Base-by-base conservation (phyloP, 2,888 invertebrate species). In the Ptilodon capucinus region DNA sequence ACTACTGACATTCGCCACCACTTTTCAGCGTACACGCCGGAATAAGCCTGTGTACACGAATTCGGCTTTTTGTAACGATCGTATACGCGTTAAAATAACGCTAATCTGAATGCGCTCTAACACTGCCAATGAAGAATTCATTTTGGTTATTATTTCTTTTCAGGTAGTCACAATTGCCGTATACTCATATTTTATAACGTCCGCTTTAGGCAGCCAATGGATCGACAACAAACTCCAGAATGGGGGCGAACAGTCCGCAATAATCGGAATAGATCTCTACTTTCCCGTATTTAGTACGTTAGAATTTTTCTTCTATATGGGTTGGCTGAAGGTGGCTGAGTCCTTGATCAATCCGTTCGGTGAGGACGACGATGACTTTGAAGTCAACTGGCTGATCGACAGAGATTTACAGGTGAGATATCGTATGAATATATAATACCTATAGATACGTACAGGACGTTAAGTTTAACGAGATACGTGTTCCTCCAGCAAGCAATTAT, bases 361-460 rank as follows among this genome's bases (percentile, higher is more conserved):
- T 0, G 97, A 97, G 75, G 97, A 97, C 68, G 97, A 97, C 72
- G 97, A 97, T 71, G 97, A 97, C 69, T 97, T 97, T 72, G 97
- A 97, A 92, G 95, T 95, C 7, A 98, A 97, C 78, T 97, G 97
- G 97, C 94, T 98, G 86, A 95, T 98, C 44, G 98, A 98, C 82
- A 93, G 98, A 68, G 97, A 97, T 87, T 89, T 96, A 51, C 95
- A 96, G 92, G 96, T 96, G 77, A 77, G 7, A 25, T 6, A 16
- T 16, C 17, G 2, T 41, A 13, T 23, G 40, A 19, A 40, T n/a
- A n/a, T n/a, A 11, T 17, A 17, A 40, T 36, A 23, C 25, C 0
- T 42, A 40, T n/a, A n/a, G n/a, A n/a, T n/a, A n/a, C n/a, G n/a
- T n/a, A n/a, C n/a, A n/a, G n/a, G n/a, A n/a, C n/a, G n/a, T n/a